These are phyloP conservation scores for Netelia virgata DNA, from an alignment of 2,888 invertebrate species.

Conservation along the genomic window DNA sequence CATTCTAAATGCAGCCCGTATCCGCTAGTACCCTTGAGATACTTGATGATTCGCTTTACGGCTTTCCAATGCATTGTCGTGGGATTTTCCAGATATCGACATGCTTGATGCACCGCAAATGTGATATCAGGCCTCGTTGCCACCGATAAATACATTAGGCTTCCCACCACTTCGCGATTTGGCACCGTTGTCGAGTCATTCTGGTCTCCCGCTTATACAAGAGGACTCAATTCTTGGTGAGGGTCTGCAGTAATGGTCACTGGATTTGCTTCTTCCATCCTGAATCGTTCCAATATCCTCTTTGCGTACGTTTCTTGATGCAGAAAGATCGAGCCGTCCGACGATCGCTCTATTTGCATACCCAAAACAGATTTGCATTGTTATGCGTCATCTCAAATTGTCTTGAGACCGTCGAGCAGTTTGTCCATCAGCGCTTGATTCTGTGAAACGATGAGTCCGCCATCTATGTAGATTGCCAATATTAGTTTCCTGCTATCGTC, in stretches of 20 bases:
- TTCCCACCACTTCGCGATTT: slow-evolving; percentile 9
- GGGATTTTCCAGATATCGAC: background rate
- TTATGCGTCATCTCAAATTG: slow-evolving; percentile 62
- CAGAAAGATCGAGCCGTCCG: slow-evolving; percentile 57
- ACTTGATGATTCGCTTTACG: slow-evolving; percentile 55
- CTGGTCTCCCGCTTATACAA: slow-evolving; percentile 10
- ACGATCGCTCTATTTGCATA: slow-evolving; percentile 68
- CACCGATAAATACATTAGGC: background rate
- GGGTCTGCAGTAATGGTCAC: slow-evolving; percentile 68
- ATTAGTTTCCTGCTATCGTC: slow-evolving; percentile 65
- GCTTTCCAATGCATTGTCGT: slow-evolving; percentile 7
- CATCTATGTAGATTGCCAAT: slow-evolving; percentile 78
- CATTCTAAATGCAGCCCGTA: slow-evolving; percentile 54
- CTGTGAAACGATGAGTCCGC: slow-evolving; percentile 73
- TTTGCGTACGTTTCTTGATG: slow-evolving; percentile 60
- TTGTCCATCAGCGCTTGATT: slow-evolving; percentile 56
- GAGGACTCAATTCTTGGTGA: slow-evolving; percentile 26
- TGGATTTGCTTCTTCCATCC: slow-evolving; percentile 70
- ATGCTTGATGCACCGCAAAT: background rate
- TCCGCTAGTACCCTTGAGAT: slow-evolving; percentile 54
- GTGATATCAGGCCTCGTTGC: slow-evolving; percentile 10
- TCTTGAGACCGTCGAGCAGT: slow-evolving; percentile 60
- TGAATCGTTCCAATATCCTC: slow-evolving; percentile 50
- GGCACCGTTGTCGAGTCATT: slow-evolving; percentile 22
- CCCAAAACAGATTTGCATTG: slow-evolving; percentile 68